Evolutionary conservation across 2,113 vertebrate genomes (phyloP).

Genomic region (Notothenia rossii): DNA sequence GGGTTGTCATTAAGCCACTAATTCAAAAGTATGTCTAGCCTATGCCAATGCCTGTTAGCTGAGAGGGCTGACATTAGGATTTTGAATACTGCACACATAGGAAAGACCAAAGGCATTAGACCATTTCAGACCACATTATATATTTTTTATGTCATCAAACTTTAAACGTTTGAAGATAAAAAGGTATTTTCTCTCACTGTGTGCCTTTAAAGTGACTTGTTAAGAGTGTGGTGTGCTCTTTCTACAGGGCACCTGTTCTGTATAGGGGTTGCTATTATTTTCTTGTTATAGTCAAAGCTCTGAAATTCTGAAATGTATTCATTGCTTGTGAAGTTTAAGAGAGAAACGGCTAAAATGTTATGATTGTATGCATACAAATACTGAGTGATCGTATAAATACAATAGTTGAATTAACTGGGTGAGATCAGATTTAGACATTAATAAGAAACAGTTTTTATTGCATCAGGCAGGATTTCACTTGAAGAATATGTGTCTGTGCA

Average conservation of each 20-base stretch:
- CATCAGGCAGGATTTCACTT: neutral
- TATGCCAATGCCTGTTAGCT: slow-evolving; percentile 25
- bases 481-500: neutral
- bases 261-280: slow-evolving; percentile 11
- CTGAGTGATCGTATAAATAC: no score
- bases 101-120: slow-evolving; percentile 19
- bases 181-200: neutral
- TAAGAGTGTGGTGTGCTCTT: neutral
- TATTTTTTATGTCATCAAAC: neutral
- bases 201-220: neutral
- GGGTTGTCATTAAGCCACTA: neutral
- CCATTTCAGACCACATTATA: neutral
- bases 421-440: neutral
- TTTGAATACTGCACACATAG: slow-evolving; percentile 16
- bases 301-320: slow-evolving; percentile 13
- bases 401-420: no score
- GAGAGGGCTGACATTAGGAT: slow-evolving; percentile 37
- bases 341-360: neutral
- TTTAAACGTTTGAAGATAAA: no score
- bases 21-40: neutral
- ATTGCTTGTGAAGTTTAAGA: slow-evolving; percentile 1
- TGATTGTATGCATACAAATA: neutral
- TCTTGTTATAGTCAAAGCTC: slow-evolving; percentile 29
- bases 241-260: slow-evolving; percentile 43
- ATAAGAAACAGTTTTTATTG: neutral